These are phyloP conservation scores for Bedellia somnulentella DNA, from an alignment of 2,888 invertebrate genomes.

Conservation along the genomic window DNA sequence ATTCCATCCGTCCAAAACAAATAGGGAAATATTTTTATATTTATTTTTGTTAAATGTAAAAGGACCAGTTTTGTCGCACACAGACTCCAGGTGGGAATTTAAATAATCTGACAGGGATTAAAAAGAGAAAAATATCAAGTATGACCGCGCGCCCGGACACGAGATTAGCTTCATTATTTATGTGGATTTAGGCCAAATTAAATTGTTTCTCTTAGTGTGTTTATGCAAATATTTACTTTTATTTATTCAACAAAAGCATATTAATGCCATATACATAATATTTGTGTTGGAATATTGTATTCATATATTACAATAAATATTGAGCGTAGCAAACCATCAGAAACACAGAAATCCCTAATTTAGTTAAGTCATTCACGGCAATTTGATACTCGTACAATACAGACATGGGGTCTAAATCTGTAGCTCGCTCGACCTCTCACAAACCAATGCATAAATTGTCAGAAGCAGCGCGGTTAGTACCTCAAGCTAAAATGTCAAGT, in stretches of 20 bases:
- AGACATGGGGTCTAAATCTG: slow-evolving; percentile 13
- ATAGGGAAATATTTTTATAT: slow-evolving; percentile 57
- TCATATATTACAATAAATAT: too few species aligned
- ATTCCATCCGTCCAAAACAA: slow-evolving; percentile 56
- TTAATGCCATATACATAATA: too few species aligned
- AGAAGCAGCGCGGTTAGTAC: slow-evolving; percentile 31
- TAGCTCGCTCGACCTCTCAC: slow-evolving; percentile 20
- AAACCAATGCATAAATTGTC: slow-evolving; percentile 53
- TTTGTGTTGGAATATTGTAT: too few species aligned
- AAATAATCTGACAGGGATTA: slow-evolving; percentile 62
- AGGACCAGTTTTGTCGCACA: slow-evolving; percentile 25
- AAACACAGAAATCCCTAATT: too few species aligned
- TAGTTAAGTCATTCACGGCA: too few species aligned
- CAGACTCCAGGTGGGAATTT: slow-evolving; percentile 56
- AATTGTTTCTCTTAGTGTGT: slow-evolving; percentile 19
- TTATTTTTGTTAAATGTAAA: slow-evolving; percentile 56
- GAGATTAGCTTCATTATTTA: slow-evolving; percentile 45
- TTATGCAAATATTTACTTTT: too few species aligned
- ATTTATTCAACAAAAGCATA: too few species aligned
- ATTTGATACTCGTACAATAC: slow-evolving; percentile 1
- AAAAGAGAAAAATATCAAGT: slow-evolving; percentile 55
- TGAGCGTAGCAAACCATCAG: too few species aligned
- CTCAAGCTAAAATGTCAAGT: slow-evolving; percentile 30
- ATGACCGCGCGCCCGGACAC: slow-evolving; percentile 34
- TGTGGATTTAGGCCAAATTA: slow-evolving; percentile 37